phyloP scores from a whole-genome alignment of 2,888 invertebrate genomes.

The Platypus cylindrus region DNA sequence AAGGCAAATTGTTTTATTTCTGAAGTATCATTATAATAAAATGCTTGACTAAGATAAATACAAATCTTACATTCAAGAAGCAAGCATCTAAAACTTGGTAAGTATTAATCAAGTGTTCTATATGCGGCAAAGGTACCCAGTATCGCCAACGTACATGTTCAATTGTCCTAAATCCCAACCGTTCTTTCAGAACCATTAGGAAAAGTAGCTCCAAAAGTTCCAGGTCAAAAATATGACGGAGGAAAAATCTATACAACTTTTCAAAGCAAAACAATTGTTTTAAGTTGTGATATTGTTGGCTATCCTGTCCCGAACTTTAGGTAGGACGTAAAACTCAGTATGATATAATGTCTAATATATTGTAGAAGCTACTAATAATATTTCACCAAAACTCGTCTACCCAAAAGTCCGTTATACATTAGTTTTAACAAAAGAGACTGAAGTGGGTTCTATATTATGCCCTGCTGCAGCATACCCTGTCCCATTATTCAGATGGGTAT shows the following conservation, averaged over 20 bases:
- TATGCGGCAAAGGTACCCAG: conserved; percentile 10
- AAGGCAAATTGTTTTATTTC: too few species aligned
- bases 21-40: too few species aligned
- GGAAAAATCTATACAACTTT: conserved; percentile 46
- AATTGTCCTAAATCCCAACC: background rate
- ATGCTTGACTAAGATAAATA: too few species aligned
- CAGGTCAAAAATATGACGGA: conserved; percentile 40
- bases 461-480: conserved; percentile 30
- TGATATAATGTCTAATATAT: too few species aligned
- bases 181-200: conserved; percentile 48
- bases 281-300: conserved; percentile 57
- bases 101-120: too few species aligned
- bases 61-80: too few species aligned
- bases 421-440: conserved; percentile 32
- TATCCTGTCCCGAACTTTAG: conserved; percentile 58
- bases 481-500: conserved; percentile 31
- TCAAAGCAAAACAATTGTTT: conserved; percentile 40
- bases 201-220: conserved; percentile 48
- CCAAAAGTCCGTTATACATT: conserved; percentile 40
- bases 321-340: conserved; percentile 37
- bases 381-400: conserved; percentile 43
- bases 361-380: conserved; percentile 58
- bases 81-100: too few species aligned
- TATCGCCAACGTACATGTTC: background rate
- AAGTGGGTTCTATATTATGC: conserved; percentile 39